phyloP scores from a whole-genome alignment of 1,140 invertebrate genomes.

The Microplitis demolitor region DNA sequence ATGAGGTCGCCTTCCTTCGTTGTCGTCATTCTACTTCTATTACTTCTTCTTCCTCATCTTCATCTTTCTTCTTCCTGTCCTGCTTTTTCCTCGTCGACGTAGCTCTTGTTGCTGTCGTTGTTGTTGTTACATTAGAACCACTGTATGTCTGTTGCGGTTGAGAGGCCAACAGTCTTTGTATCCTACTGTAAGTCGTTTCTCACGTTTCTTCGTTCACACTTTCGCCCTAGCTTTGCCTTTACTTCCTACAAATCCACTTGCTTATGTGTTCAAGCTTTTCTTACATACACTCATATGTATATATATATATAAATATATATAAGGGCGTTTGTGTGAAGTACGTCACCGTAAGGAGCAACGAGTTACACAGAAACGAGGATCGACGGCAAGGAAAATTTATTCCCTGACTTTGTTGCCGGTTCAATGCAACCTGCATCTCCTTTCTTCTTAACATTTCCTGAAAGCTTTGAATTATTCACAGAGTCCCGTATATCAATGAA shows the following conservation, averaged over 20 bases:
- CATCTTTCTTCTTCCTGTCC: background rate
- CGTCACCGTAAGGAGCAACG: background rate
- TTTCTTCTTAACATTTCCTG: background rate
- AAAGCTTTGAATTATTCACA: slow-evolving; percentile 9
- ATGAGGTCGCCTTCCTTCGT: slow-evolving; percentile 21
- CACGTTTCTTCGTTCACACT: background rate
- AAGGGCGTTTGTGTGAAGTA: background rate
- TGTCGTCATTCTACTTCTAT: no score
- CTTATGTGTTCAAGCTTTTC: no score
- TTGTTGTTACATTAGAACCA: background rate
- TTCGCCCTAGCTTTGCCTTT: background rate
- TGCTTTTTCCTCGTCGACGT: background rate
- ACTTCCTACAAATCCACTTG: background rate
- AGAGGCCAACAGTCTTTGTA: background rate
- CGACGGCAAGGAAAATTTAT: slow-evolving; percentile 26
- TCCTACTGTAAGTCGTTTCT: slow-evolving; percentile 4
- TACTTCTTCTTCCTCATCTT: no score
- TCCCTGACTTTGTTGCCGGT: background rate
- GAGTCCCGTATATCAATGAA: background rate
- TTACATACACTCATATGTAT: no score
- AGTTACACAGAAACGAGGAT: background rate
- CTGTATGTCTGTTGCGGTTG: slow-evolving; percentile 1
- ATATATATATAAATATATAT: background rate
- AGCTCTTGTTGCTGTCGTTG: background rate
- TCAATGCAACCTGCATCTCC: background rate